Evolutionary conservation across 1,140 invertebrate genomes (phyloP), one percentile per base, ranked within the genome.

Genomic region (Temnothorax curvispinosus): DNA sequence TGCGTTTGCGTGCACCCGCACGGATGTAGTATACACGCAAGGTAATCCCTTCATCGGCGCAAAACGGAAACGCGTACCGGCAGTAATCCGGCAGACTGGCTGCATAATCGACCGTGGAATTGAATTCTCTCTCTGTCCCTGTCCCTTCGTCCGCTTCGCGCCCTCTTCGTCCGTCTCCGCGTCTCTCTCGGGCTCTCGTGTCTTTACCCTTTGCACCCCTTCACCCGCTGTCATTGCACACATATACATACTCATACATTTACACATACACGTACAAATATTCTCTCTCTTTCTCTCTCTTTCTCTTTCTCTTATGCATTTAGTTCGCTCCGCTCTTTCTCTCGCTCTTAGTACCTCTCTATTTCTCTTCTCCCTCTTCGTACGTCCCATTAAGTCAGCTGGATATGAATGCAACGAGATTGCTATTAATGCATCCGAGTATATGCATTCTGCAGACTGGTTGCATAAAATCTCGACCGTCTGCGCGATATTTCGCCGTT

Each of bases 51-150:
- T 91, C 90, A 91, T 91, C 90, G 90, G 76, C 85, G 80, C 90
- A 91, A 91, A 91, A 89, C 88, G 90, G 90, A 88, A 89, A 84
- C 90, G 90, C 86, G 90, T 91, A 91, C 89, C 90, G 90, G 90
- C 87, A 91, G 90, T 91, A 91, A 91, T 91, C 90, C 90, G 90
- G 85, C 90, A 91, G 90, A 87, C 90, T 91, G 90, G 87, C 87
- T 91, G 90, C 88, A 91, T 91, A 91, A 91, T 91, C 88, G 90
- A 91, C 85, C 90, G 91, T 91, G 90, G 93, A 93, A 93, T 93
- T 93, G 92, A 93, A 93, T 93, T 93, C 93, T 92, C 89, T 91
- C 91, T 92, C 93, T 89, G 91, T 93, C 92, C 90, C 92, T 90
- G 88, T 92, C 88, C 74, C 86, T 85, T 44, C 71, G 58, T 38